Percentiles rank a stretch among this genome's conserved stretches.
Conservation (phyloP, 2,113 vertebrate genomes). For the Ifrita kowaldi region DNA sequence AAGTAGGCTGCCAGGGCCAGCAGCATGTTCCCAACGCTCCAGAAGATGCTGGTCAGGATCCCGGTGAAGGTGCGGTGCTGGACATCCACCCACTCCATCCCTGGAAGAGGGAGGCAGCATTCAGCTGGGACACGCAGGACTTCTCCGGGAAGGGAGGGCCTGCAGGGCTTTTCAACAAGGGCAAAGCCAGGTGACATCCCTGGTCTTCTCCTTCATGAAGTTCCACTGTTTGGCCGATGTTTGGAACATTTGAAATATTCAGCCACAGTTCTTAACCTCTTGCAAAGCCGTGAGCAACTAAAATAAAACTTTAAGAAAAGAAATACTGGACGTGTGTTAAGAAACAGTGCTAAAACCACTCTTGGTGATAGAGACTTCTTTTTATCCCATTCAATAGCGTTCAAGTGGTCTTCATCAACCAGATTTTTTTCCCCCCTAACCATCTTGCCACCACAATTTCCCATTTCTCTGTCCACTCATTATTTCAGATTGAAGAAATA, state of each 20-base stretch:
- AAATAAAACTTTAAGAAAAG: background rate
- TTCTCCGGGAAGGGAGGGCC: background rate
- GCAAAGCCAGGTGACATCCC: background rate
- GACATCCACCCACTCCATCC: conserved; percentile 81
- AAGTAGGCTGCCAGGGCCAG: conserved; percentile 77
- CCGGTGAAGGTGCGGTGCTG: conserved; percentile 77
- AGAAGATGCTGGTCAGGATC: conserved; percentile 74
- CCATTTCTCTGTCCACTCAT: background rate
- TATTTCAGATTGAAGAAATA: background rate
- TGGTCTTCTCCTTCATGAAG: background rate
- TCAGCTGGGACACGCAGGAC: background rate
- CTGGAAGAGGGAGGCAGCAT: background rate
- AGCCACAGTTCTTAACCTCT: background rate
- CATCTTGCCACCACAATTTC: background rate
- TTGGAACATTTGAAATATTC: background rate
- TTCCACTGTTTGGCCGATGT: accelerated
- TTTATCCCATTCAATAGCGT: background rate
- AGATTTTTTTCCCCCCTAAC: accelerated
- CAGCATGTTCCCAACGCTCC: conserved; percentile 80
- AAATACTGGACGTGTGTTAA: background rate
- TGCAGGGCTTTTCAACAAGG: background rate
- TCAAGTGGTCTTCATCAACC: background rate
- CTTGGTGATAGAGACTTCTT: background rate
- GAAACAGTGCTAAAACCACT: background rate
- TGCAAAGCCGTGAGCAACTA: background rate